phyloP scores from a whole-genome alignment of 2,888 invertebrate species.

The Xestia c-nigrum region DNA sequence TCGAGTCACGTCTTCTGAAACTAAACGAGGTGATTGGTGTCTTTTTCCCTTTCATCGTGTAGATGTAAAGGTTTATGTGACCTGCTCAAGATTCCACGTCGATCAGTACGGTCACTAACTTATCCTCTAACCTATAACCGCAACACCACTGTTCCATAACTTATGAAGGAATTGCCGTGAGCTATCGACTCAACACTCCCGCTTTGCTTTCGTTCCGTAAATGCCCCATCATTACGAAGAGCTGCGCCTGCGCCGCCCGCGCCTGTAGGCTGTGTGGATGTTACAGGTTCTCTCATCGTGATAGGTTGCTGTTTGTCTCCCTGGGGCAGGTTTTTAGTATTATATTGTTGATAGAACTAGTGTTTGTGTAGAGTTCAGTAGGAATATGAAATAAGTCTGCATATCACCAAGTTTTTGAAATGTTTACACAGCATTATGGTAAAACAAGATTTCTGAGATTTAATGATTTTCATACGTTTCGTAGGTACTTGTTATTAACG shows the following conservation, averaged over 20 bases:
- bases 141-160: slow-evolving; percentile 18
- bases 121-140: background rate
- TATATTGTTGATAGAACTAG: slow-evolving; percentile 11
- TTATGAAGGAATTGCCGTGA: background rate
- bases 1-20: background rate
- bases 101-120: background rate
- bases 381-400: background rate
- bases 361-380: slow-evolving; percentile 1
- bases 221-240: slow-evolving; percentile 33
- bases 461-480: background rate
- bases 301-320: slow-evolving; percentile 33
- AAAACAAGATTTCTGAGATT: background rate
- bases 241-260: slow-evolving; percentile 5
- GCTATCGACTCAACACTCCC: slow-evolving; percentile 43
- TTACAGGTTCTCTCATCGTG: slow-evolving; percentile 44
- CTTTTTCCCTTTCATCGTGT: background rate
- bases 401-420: background rate
- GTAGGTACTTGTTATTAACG: too few relatives aligned
- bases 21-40: background rate
- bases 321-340: slow-evolving; percentile 22
- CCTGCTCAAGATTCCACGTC: background rate
- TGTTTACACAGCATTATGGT: background rate
- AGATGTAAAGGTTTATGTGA: background rate
- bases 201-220: slow-evolving; percentile 40
- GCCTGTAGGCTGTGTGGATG: slow-evolving; percentile 17